Evolutionary conservation across 1,140 invertebrate genomes (phyloP).

Genomic region (Pseudomyrmex sp.): DNA sequence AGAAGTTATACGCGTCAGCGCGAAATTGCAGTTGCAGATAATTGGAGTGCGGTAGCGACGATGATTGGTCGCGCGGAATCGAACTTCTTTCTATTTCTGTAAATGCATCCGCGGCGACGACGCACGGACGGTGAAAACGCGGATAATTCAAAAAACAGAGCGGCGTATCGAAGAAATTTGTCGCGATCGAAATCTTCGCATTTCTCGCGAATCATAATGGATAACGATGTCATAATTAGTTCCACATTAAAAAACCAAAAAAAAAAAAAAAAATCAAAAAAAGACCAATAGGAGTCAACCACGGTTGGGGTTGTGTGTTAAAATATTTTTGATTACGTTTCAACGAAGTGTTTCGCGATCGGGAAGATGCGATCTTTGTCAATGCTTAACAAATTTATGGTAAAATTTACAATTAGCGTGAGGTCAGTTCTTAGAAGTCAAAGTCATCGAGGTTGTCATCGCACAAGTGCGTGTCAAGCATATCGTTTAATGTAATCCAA

Average conservation of each 20-base stretch:
- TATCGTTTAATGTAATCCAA: too few relatives aligned
- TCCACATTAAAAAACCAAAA: background rate
- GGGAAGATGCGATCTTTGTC: too few relatives aligned
- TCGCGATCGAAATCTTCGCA: background rate
- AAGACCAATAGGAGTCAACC: too few relatives aligned
- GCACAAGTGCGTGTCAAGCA: too few relatives aligned
- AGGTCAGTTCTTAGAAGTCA: too few relatives aligned
- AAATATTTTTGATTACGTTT: too few relatives aligned
- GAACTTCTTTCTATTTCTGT: conserved; percentile 50
- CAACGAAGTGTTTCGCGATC: too few relatives aligned
- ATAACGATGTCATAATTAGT: background rate
- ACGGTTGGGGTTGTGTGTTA: too few relatives aligned
- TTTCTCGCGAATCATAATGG: background rate
- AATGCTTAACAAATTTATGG: too few relatives aligned
- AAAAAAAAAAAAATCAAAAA: background rate
- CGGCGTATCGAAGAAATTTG: background rate
- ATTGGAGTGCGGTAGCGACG: conserved; percentile 44
- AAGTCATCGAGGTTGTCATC: too few relatives aligned
- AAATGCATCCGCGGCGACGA: background rate
- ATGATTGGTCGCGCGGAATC: conserved; percentile 28
- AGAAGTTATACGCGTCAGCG: conserved; percentile 33
- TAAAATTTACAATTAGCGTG: too few relatives aligned
- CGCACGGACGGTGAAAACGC: background rate
- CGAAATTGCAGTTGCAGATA: conserved; percentile 51
- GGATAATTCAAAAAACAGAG: background rate